phyloP scores from a whole-genome alignment of 2,113 vertebrate species.

The Fregata magnificens region DNA sequence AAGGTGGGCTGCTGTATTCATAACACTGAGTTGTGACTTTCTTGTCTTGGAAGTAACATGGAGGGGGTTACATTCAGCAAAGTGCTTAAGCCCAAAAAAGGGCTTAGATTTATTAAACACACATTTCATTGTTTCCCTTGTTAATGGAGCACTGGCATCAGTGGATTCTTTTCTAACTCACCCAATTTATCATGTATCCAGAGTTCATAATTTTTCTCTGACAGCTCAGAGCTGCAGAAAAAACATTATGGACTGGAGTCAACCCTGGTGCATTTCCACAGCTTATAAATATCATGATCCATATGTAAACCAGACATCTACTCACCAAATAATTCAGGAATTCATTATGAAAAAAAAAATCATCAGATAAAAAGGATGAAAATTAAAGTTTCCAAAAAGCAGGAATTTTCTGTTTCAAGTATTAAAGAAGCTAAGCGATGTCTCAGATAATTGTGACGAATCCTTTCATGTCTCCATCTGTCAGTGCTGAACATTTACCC shows the following conservation, averaged over 20 bases:
- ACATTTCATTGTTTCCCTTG: background rate
- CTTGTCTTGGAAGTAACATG: background rate
- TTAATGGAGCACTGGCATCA: background rate
- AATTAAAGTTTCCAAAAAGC: background rate
- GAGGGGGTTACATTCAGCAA: background rate
- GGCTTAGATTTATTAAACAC: background rate
- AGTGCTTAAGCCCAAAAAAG: background rate
- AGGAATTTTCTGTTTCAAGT: background rate
- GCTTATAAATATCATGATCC: background rate
- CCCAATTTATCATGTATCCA: background rate
- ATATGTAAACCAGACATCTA: background rate
- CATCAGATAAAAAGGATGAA: background rate
- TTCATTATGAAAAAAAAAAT: background rate
- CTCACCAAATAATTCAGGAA: background rate
- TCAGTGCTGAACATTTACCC: background rate
- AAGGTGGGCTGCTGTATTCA: background rate
- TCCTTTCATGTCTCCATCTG: background rate
- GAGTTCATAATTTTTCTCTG: background rate
- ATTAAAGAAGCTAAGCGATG: background rate
- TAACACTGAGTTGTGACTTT: background rate
- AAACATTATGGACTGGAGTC: background rate
- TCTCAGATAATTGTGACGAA: background rate
- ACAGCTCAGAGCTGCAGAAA: background rate
- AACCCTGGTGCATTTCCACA: background rate
- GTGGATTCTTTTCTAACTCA: background rate